phyloP scores from a whole-genome alignment of 2,888 invertebrate genomes.

The Meghimatium bilineatum region DNA sequence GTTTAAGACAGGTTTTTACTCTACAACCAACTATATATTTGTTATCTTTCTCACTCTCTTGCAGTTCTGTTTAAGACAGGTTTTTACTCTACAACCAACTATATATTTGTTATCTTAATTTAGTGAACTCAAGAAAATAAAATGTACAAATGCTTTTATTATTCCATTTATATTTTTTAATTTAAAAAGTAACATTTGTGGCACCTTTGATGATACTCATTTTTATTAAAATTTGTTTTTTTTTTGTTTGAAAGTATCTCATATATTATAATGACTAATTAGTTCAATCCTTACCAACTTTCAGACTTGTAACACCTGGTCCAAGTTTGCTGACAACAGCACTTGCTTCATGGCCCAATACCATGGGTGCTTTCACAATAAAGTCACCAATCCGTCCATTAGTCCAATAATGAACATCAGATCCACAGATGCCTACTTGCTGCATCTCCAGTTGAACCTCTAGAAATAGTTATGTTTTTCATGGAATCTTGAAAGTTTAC shows the following conservation, averaged over 20 bases:
- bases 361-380: constrained; percentile 90
- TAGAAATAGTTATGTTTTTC: constrained; percentile 73
- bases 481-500: background rate
- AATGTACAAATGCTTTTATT: no score
- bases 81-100: no score
- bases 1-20: no score
- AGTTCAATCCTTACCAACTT: constrained; percentile 82
- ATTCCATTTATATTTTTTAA: background rate
- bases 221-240: no score
- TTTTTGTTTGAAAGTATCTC: no score
- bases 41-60: no score
- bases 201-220: no score
- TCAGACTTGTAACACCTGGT: constrained; percentile 79
- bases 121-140: no score
- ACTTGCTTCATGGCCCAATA: constrained; percentile 94
- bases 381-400: constrained; percentile 92
- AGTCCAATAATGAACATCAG: constrained; percentile 93
- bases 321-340: constrained; percentile 83
- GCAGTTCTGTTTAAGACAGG: no score
- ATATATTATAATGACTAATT: no score
- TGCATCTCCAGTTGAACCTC: constrained; percentile 93
- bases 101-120: no score
- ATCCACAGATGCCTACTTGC: constrained; percentile 96
- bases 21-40: no score
- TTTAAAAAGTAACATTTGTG: background rate